Evolutionary conservation across 2,888 invertebrate genomes (phyloP), one percentile per base, ranked within the genome.

Genomic region (Phania funesta): DNA sequence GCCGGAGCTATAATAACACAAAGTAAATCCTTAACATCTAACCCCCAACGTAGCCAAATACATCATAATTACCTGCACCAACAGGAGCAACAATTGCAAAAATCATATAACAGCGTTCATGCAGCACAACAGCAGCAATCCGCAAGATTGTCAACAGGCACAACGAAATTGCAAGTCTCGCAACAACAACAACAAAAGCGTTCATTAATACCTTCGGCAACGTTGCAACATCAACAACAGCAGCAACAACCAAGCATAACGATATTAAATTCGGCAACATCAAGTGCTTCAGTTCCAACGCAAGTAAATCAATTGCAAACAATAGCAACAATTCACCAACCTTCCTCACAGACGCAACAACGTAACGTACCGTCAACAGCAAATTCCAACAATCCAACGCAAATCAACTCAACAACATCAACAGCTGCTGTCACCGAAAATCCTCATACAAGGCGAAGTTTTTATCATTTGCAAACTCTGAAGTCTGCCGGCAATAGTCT

Each of bases 321-420:
- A 46, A 87, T 90, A 81, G 89, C 89, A 82, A 89, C 90, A 83
- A 87, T 89, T 84, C 90, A 90, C 82, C 89, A 89, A 83, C 87
- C 90, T 87, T 84, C 86, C 86, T 60, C 85, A 85, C 81, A 80
- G 54, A 35, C 81, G 4, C 41, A 52, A 71, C 81, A 73, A 54
- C 84, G 86, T 86, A 83, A 86, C 86, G 68, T 87, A 86, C 83
- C 85, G 87, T 75, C 87, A 86, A 48, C 76, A 85, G 80, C 86
- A 84, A 81, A 84, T 46, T 6, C 68, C 56, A 70, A 48, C 54
- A 46, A 60, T 79, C 18, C 48, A 56, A 52, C 62, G 11, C 76
- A 54, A 70, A n/a, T 35, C 20, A 26, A 26, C 22, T 18, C 48
- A 22, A 52, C 67, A 1, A 50, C 62, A 54, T 41, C 62, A 76